Evolutionary conservation across 2,888 invertebrate species (phyloP), one percentile per base, ranked within the genome.

Genomic region (Pandemis heparana): DNA sequence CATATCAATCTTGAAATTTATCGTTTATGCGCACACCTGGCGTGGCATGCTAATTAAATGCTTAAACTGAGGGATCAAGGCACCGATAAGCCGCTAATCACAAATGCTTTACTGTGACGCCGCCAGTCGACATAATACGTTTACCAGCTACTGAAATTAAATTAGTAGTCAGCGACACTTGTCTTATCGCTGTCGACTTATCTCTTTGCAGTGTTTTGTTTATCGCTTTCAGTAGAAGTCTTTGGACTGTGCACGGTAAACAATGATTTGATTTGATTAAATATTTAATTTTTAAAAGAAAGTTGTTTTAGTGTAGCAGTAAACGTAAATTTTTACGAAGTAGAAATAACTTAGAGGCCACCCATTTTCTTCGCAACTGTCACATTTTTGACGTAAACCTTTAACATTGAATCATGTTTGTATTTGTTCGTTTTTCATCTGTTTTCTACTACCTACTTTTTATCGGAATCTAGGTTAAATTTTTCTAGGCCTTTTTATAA

Each of bases 61-160:
- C 38, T 60, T 59, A 32, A 53, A 63, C 18, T 18, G 38, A 53
- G 23, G 71, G 48, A 65, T 48, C 18, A 64, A 23, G 65, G 59
- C 14, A 39, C 16, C n/a, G 18, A 66, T 66, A 66, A 71, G 48
- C 64, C 63, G 56, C 48, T 71, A 60, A 71, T 65, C 65, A 56
- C 41, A 48, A 60, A 62, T 23, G 61, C 70, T 46, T 39, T 43
- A 43, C 32, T 43, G 63, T 38, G 56, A 10, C 38, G 38, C 59
- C 64, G 46, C 71, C 65, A 66, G 39, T 41, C 66, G 51, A 41
- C 60, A 71, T 71, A 64, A 64, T 59, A 38, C 56, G 41, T 71
- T 66, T 71, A 71, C 43, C 65, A 60, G 60, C 70, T 56, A 63
- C 64, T 64, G 32, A 51, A 39, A 71, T 59, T 43, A 43, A 60